Percentiles rank a stretch among this genome's conserved stretches.
Conservation (phyloP, 2,113 vertebrate genomes). For the Arizona elegans region DNA sequence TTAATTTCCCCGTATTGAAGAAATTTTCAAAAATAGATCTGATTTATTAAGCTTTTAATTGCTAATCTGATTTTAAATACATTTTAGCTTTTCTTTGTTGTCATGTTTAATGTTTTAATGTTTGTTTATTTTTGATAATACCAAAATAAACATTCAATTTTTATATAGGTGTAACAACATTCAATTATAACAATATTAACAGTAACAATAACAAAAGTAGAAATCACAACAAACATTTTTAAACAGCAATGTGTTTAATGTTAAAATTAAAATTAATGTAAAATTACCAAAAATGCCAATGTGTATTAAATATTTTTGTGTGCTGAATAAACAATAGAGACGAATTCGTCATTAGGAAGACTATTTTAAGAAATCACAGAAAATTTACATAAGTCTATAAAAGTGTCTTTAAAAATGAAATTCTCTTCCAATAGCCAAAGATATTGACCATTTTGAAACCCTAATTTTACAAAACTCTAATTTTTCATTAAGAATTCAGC, state of each 20-base stretch:
- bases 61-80: background rate
- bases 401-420: background rate
- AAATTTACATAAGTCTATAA: background rate
- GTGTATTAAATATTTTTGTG: background rate
- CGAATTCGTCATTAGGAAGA: background rate
- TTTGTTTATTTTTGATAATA: background rate
- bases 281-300: background rate
- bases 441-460: background rate
- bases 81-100: background rate
- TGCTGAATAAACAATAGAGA: background rate
- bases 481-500: background rate
- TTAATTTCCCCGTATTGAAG: background rate
- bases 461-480: background rate
- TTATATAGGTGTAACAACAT: background rate
- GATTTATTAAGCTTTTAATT: background rate
- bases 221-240: background rate
- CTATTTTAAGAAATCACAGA: background rate
- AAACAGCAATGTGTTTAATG: background rate
- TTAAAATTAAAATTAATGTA: background rate
- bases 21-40: background rate
- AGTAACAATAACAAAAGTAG: background rate
- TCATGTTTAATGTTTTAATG: background rate
- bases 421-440: background rate
- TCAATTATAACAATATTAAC: background rate
- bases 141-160: background rate